Evolutionary conservation across 2,888 invertebrate species (phyloP).

Genomic region (Suillia variegata): DNA sequence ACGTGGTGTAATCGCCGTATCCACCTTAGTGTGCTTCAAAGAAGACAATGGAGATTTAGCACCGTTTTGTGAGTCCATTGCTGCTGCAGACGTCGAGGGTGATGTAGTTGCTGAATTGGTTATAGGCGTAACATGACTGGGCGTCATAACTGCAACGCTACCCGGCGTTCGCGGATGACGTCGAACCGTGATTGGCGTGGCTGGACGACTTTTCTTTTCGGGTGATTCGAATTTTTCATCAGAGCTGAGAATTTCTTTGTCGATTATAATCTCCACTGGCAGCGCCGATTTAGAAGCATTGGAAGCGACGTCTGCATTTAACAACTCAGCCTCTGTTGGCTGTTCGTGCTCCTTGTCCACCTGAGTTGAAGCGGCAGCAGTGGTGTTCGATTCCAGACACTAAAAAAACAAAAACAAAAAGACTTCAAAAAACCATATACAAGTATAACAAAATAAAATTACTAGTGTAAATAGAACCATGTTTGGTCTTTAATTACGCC

Average conservation of each 20-base stretch:
- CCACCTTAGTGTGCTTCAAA: background rate
- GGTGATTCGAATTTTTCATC: constrained; percentile 58
- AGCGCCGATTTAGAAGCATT: too few species aligned
- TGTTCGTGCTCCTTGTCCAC: too few species aligned
- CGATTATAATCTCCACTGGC: constrained; percentile 41
- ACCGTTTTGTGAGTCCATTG: too few species aligned
- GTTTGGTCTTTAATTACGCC: too few species aligned
- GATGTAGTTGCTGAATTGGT: background rate
- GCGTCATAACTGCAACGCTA: constrained; percentile 26
- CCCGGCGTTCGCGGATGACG: constrained; percentile 53
- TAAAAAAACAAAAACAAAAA: too few species aligned
- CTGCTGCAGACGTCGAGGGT: constrained; percentile 8
- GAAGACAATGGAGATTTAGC: constrained; percentile 23
- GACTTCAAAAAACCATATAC: too few species aligned
- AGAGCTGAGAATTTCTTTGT: constrained; percentile 55
- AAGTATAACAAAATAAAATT: too few species aligned
- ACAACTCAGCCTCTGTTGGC: too few species aligned
- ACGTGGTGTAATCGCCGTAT: background rate
- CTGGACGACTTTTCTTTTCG: constrained; percentile 50
- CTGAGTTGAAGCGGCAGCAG: too few species aligned
- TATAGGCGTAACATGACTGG: background rate
- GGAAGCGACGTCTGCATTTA: too few species aligned
- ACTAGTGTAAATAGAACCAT: too few species aligned
- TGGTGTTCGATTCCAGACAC: too few species aligned
- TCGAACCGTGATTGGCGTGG: constrained; percentile 58